Conservation (phyloP, 2,113 vertebrate species). For the Uria lomvia region DNA sequence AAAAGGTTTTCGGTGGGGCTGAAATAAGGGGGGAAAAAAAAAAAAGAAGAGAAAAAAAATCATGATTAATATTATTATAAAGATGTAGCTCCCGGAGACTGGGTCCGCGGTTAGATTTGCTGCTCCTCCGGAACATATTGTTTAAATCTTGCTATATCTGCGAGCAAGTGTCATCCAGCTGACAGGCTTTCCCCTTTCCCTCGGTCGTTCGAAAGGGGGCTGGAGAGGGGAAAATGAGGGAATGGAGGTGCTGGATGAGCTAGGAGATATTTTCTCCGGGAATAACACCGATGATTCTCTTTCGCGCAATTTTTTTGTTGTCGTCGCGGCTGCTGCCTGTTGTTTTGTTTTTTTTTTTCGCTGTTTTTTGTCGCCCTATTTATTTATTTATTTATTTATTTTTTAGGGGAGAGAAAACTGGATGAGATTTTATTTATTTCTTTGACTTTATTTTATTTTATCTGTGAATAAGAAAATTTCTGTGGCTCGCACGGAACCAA, state of each 20-base stretch:
- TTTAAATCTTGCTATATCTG: background rate
- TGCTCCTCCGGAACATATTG: constrained; percentile 13
- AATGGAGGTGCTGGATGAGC: background rate
- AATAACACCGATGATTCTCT: background rate
- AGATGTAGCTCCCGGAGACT: background rate
- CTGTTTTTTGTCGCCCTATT: fast-evolving
- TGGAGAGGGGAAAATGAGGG: background rate
- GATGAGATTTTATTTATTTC: background rate
- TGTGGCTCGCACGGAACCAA: constrained; percentile 36
- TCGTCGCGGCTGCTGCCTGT: background rate
- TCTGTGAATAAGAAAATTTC: constrained; percentile 6
- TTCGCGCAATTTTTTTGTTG: background rate
- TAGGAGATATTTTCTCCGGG: background rate
- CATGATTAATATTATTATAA: background rate
- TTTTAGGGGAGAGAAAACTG: background rate
- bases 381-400: background rate
- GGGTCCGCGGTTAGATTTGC: background rate
- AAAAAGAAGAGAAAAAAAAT: too few relatives aligned
- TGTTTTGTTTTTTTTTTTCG: background rate
- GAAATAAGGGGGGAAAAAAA: background rate
- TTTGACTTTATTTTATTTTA: background rate
- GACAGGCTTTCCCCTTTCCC: background rate
- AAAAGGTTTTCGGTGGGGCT: background rate
- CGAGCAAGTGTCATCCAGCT: constrained; percentile 51
- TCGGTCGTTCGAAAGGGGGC: background rate